Conservation (phyloP, 2,888 invertebrate genomes). For the Shargacucullia verbasci region DNA sequence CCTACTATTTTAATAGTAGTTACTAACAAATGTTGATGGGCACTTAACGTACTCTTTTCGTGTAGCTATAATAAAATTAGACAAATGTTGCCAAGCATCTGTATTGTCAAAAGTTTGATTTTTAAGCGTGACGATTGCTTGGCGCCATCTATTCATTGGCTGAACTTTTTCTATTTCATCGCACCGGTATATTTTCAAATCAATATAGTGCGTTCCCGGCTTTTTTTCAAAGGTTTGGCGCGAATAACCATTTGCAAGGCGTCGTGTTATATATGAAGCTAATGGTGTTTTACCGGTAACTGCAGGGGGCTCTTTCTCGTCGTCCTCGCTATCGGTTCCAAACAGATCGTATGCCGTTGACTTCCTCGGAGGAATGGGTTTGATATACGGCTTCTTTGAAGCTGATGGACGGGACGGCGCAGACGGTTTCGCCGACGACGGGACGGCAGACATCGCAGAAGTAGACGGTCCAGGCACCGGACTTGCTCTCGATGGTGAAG, state of each 20-base stretch:
- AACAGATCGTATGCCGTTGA: constrained; percentile 6
- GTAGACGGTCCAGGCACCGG: background rate
- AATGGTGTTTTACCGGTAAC: constrained; percentile 8
- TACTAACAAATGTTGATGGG: constrained; percentile 11
- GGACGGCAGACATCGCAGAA: background rate
- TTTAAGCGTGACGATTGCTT: constrained; percentile 8
- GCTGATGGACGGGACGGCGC: constrained; percentile 1
- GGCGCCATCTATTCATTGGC: constrained; percentile 8
- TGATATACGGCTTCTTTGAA: constrained; percentile 8
- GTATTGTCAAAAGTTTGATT: constrained; percentile 8
- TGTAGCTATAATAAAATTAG: constrained; percentile 9
- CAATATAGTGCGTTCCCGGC: constrained; percentile 8
- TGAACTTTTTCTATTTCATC: constrained; percentile 6
- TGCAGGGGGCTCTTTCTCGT: constrained; percentile 1
- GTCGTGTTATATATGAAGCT: constrained; percentile 4
- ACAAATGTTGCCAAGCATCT: constrained; percentile 9
- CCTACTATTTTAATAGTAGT: constrained; percentile 5
- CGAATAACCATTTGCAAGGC: constrained; percentile 9
- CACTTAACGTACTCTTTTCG: constrained; percentile 9
- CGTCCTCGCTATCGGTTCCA: no score
- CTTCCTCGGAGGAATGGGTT: constrained; percentile 6
- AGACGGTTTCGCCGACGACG: no score
- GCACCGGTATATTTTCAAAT: constrained; percentile 6
- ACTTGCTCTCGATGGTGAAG: background rate
- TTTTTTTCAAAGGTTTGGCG: constrained; percentile 6